Percentiles rank a stretch among this genome's conserved stretches.
These are phyloP conservation scores for Champsocephalus gunnari DNA, from an alignment of 2,797 vertebrate genomes.

Conservation along the genomic window DNA sequence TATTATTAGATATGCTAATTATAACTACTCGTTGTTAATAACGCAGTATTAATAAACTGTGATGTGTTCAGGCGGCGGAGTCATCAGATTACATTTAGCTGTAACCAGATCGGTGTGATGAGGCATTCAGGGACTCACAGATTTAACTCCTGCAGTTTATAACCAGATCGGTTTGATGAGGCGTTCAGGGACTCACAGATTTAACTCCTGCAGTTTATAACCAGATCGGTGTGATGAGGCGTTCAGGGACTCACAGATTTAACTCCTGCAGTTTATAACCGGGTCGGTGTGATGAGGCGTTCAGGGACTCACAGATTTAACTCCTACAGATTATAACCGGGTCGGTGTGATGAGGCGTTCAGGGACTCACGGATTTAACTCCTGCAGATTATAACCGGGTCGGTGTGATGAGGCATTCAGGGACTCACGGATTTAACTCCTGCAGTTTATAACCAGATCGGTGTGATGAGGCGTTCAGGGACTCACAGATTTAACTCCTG, in stretches of 20 bases:
- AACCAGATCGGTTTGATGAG: background rate
- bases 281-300: background rate
- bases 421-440: background rate
- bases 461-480: background rate
- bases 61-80: background rate
- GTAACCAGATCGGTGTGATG: background rate
- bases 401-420: background rate
- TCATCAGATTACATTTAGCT: background rate
- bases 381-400: background rate
- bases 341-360: background rate
- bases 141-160: background rate
- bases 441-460: background rate
- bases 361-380: background rate
- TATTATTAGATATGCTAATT: no score
- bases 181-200: background rate
- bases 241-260: background rate
- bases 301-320: background rate
- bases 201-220: background rate
- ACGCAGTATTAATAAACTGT: background rate
- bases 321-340: background rate
- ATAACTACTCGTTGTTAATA: no score
- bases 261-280: background rate
- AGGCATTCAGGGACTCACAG: background rate
- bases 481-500: background rate
- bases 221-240: background rate